These are phyloP conservation scores for Drosophila dives DNA, from an alignment of 2,888 invertebrate genomes.

Conservation along the genomic window DNA sequence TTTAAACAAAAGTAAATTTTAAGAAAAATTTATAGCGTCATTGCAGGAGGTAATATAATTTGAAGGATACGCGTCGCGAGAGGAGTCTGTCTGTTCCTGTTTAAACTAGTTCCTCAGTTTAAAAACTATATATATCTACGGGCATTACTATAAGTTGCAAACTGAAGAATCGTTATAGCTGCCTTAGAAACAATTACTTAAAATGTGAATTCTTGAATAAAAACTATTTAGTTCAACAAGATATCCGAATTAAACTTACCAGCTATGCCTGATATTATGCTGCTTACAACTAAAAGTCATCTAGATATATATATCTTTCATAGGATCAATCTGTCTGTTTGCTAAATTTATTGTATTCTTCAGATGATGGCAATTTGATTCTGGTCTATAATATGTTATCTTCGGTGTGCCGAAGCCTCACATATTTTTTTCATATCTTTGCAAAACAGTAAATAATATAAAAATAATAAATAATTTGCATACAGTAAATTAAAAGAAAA, in stretches of 20 bases:
- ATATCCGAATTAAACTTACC: neutral
- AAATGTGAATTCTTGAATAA: neutral
- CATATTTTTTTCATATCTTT: neutral
- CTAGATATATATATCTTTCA: neutral
- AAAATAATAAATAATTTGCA: no score
- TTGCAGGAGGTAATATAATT: neutral
- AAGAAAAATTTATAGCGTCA: neutral
- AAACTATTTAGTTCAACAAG: neutral
- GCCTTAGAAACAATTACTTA: rapidly evolving
- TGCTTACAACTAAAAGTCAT: neutral
- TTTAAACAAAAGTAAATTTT: neutral
- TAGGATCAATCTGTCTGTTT: neutral
- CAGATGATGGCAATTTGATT: neutral
- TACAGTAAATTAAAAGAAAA: neutral
- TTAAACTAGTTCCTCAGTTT: no score
- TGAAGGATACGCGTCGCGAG: neutral
- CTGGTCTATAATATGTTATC: neutral
- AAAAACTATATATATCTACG: no score
- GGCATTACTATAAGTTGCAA: neutral
- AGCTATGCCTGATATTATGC: rapidly evolving
- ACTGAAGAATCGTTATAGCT: neutral
- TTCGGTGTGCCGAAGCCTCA: neutral
- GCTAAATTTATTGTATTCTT: neutral
- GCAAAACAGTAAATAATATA: no score
- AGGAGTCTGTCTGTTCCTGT: neutral